Conservation (phyloP, 2,888 invertebrate genomes). For the Pardosa pseudoannulata region DNA sequence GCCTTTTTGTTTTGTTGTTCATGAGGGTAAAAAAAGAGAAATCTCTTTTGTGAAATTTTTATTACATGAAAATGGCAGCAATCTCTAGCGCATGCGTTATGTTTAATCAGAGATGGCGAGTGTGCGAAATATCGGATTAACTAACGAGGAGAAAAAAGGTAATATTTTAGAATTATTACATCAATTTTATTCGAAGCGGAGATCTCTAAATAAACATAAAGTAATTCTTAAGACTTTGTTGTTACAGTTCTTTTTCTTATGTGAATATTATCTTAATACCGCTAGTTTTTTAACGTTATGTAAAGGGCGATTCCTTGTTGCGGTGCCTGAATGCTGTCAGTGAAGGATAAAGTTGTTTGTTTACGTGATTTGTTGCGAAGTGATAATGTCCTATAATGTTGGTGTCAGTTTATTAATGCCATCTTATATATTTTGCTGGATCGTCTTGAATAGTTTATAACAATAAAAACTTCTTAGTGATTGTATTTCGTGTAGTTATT, state of each 20-base stretch:
- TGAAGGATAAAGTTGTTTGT: slow-evolving; percentile 27
- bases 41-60: too few relatives aligned
- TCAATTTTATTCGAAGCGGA: neutral
- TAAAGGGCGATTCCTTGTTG: slow-evolving; percentile 51
- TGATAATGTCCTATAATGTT: neutral
- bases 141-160: slow-evolving; percentile 46
- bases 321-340: slow-evolving; percentile 34
- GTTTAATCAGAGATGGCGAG: slow-evolving; percentile 59
- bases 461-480: too few relatives aligned
- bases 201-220: neutral
- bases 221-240: neutral
- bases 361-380: slow-evolving; percentile 29
- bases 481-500: too few relatives aligned
- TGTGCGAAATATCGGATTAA: slow-evolving; percentile 54
- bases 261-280: too few relatives aligned
- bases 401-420: too few relatives aligned
- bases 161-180: neutral
- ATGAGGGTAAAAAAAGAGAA: too few relatives aligned
- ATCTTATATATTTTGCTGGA: too few relatives aligned
- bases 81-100: slow-evolving; percentile 39
- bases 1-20: too few relatives aligned
- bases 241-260: too few relatives aligned
- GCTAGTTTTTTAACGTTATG: neutral
- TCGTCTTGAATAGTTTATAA: too few relatives aligned
- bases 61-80: slow-evolving; percentile 42